Conservation (phyloP, 2,797 vertebrate genomes). For the Rhyacichthys aspro region DNA sequence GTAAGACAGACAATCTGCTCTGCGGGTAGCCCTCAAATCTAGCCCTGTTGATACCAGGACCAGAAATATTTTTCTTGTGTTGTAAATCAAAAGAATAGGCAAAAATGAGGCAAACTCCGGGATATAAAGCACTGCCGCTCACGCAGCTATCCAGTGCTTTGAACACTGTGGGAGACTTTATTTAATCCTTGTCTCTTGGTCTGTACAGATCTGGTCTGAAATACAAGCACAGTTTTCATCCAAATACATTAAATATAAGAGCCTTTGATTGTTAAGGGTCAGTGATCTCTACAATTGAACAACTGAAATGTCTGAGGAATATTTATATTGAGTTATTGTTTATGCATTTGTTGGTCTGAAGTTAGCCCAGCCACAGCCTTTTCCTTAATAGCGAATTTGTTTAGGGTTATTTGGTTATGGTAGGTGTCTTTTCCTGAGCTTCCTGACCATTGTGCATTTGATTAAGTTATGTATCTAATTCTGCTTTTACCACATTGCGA, state of each 20-base stretch:
- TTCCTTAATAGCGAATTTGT: constrained; percentile 66
- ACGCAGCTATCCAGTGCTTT: not conserved
- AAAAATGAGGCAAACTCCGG: not conserved
- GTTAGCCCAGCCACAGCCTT: constrained; percentile 60
- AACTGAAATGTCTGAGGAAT: not conserved
- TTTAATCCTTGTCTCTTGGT: not conserved
- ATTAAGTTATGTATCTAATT: constrained; percentile 30
- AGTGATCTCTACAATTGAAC: not conserved
- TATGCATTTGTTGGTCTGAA: constrained; percentile 41
- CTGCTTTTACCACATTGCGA: constrained; percentile 4
- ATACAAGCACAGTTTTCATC: not conserved
- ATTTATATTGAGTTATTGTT: constrained; percentile 20
- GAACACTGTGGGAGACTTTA: not conserved
- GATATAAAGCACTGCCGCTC: too few species aligned
- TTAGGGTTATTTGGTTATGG: constrained; percentile 72
- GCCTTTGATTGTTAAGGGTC: constrained; percentile 3
- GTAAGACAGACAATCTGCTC: too few species aligned
- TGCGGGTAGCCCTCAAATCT: not conserved
- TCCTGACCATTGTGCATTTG: constrained; percentile 39
- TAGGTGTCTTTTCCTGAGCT: constrained; percentile 50
- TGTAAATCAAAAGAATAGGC: not conserved
- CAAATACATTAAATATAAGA: constrained; percentile 7
- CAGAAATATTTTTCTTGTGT: not conserved
- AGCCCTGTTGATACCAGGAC: too few species aligned
- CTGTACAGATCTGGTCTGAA: constrained; percentile 1